These are phyloP conservation scores for Acanthurus lineatus DNA, from an alignment of 2,797 vertebrate genomes.

Conservation along the genomic window DNA sequence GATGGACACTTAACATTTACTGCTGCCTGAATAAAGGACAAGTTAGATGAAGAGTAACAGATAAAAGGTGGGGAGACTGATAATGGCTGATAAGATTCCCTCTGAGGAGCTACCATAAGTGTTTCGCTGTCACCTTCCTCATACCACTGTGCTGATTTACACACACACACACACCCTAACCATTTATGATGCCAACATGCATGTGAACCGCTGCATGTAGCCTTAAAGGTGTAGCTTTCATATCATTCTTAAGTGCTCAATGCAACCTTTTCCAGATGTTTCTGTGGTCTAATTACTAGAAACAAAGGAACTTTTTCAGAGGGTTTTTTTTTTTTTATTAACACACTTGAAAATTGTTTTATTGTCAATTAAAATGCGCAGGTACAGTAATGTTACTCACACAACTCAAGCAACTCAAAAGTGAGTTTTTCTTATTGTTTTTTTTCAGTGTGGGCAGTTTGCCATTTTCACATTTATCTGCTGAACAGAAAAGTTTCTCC, in stretches of 20 bases:
- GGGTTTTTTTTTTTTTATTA: too few relatives aligned
- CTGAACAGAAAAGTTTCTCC: too few relatives aligned
- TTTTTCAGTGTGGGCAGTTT: too few relatives aligned
- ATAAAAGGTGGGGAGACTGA: slow-evolving; percentile 59
- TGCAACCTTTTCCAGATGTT: too few relatives aligned
- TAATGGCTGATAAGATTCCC: slow-evolving; percentile 55
- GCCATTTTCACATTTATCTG: too few relatives aligned
- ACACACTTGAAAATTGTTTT: too few relatives aligned
- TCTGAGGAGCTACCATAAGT: slow-evolving; percentile 31
- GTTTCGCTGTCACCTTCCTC: slow-evolving; percentile 5
- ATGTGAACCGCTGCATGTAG: not conserved
- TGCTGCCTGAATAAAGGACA: slow-evolving; percentile 38
- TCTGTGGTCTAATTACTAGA: too few relatives aligned
- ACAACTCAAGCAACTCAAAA: too few relatives aligned
- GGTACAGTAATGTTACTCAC: too few relatives aligned
- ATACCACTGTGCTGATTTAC: not conserved
- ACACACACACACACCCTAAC: not conserved
- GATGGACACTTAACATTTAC: slow-evolving; percentile 49
- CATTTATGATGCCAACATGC: not conserved
- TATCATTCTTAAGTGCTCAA: not conserved
- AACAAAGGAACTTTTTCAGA: too few relatives aligned
- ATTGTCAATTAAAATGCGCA: too few relatives aligned
- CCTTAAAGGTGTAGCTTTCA: not conserved
- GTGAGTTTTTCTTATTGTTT: too few relatives aligned
- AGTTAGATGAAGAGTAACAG: slow-evolving; percentile 19